Conservation (phyloP, 92 coral and sea anemone genomes). For the Porites cylindrica region DNA sequence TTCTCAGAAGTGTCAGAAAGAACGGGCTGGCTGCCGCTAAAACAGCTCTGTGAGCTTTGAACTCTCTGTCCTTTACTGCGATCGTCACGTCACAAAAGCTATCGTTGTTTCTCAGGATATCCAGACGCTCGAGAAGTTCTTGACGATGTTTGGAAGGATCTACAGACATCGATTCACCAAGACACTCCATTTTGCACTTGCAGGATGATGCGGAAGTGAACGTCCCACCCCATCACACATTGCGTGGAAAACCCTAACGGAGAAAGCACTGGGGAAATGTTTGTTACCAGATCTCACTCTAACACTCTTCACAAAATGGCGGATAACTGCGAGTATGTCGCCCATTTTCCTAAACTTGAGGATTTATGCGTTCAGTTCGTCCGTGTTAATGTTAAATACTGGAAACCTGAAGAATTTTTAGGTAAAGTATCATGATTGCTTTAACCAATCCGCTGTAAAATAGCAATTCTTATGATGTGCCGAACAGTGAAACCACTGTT, state of each 20-base stretch:
- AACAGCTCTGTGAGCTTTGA: constrained; percentile 62
- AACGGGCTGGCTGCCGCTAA: constrained; percentile 82
- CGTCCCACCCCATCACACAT: too few relatives aligned
- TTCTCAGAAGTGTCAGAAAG: constrained; percentile 78
- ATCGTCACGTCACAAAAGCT: constrained; percentile 7
- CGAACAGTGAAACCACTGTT: too few relatives aligned
- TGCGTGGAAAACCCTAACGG: too few relatives aligned
- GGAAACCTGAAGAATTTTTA: constrained; percentile 3
- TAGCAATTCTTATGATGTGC: too few relatives aligned
- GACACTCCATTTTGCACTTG: too few relatives aligned
- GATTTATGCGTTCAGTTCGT: background rate
- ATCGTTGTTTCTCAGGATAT: background rate
- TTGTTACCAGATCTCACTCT: too few relatives aligned
- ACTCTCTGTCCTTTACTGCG: background rate
- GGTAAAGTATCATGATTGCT: background rate
- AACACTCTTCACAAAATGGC: too few relatives aligned
- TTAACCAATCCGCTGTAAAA: too few relatives aligned
- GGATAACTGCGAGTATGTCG: too few relatives aligned
- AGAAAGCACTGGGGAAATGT: too few relatives aligned
- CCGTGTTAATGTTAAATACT: background rate
- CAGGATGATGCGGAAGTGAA: too few relatives aligned
- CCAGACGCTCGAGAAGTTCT: background rate
- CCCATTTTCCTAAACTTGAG: constrained; percentile 13
- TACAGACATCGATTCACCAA: too few relatives aligned
- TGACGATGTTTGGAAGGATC: background rate